Evolutionary conservation across 2,888 invertebrate species (phyloP).

Genomic region (Portevinia maculata): DNA sequence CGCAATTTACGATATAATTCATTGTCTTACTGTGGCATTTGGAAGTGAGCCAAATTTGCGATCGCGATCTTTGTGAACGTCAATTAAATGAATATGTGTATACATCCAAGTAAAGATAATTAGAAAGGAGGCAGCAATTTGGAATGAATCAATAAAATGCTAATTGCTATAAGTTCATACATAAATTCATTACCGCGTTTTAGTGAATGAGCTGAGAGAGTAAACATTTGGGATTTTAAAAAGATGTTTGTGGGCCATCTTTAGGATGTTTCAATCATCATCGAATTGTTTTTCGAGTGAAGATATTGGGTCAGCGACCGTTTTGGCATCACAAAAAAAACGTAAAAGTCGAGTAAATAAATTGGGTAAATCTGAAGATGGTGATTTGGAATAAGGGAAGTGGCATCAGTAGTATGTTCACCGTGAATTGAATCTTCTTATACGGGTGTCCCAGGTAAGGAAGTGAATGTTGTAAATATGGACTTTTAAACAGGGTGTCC

Average conservation of each 20-base stretch:
- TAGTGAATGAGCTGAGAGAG: background rate
- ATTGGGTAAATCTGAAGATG: too few species aligned
- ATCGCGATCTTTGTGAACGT: constrained; percentile 26
- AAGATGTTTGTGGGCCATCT: background rate
- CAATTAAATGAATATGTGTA: constrained; percentile 32
- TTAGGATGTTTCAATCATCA: too few species aligned
- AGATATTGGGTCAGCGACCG: too few species aligned
- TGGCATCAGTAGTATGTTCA: too few species aligned
- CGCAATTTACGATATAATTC: constrained; percentile 61
- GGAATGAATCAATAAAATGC: background rate
- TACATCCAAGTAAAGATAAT: constrained; percentile 13
- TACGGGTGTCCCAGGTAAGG: too few species aligned
- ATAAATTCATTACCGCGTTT: background rate
- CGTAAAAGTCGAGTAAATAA: too few species aligned
- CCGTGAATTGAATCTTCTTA: too few species aligned
- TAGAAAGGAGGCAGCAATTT: background rate
- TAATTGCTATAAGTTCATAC: background rate
- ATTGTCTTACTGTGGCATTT: constrained; percentile 60
- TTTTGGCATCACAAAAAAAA: too few species aligned
- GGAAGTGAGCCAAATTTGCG: constrained; percentile 44
- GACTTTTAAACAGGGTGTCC: too few species aligned
- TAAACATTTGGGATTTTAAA: background rate
- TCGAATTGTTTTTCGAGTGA: too few species aligned
- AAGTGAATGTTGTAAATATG: too few species aligned
- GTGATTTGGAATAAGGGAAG: too few species aligned